A percentile compares a stretch with the other conserved stretches of the same genome.
These are phyloP conservation scores for Verasper variegatus DNA, from an alignment of 2,113 vertebrate species.

Conservation along the genomic window DNA sequence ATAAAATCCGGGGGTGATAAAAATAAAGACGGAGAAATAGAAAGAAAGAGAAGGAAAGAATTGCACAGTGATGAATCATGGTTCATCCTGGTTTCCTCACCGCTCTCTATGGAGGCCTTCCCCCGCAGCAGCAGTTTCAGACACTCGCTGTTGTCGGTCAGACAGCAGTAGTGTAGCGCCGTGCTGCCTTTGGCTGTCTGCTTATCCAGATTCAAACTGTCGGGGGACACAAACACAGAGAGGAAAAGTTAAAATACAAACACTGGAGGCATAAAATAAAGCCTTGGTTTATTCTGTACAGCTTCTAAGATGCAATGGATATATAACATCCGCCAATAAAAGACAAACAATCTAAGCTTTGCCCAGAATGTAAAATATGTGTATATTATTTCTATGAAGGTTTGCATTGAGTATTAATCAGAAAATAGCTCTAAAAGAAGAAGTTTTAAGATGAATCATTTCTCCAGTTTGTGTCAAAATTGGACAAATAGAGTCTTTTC, in stretches of 20 bases:
- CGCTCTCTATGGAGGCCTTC: constrained; percentile 96
- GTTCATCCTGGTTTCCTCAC: constrained; percentile 77
- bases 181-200: constrained; percentile 97
- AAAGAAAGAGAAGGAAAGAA: not conserved
- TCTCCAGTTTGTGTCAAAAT: too few species aligned
- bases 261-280: not conserved
- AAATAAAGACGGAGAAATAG: not conserved
- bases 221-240: constrained; percentile 25
- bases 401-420: not conserved
- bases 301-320: not conserved
- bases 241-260: not conserved
- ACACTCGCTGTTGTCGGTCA: constrained; percentile 97
- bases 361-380: not conserved
- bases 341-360: not conserved
- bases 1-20: not conserved
- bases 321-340: not conserved
- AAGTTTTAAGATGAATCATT: too few species aligned
- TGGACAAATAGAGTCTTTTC: not conserved
- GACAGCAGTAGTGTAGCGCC: constrained; percentile 97
- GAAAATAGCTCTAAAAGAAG: not conserved
- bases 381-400: not conserved
- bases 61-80: not conserved
- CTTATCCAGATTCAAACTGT: constrained; percentile 94
- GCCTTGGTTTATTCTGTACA: not conserved
- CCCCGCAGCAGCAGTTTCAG: constrained; percentile 96